A percentile compares a stretch with the other conserved stretches of the same genome.
Conservation (phyloP, 2,113 vertebrate species). For the Bufo gargarizans region DNA sequence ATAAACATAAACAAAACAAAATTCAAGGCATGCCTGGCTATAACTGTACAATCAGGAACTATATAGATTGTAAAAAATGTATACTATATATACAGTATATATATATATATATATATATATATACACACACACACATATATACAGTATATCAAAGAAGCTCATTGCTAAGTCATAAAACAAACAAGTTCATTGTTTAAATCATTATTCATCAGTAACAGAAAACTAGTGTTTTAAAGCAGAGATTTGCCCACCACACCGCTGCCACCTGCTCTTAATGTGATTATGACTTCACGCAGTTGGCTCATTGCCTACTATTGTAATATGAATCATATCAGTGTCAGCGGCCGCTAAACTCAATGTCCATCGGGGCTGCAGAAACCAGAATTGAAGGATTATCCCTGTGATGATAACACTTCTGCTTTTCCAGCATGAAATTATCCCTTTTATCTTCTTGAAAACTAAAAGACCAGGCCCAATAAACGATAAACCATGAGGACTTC, state of each 20-base stretch:
- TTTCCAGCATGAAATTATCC: conserved; percentile 16
- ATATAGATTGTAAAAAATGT: too few species aligned
- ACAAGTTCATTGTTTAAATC: not conserved
- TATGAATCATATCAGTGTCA: not conserved
- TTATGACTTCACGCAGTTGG: not conserved
- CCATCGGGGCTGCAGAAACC: conserved; percentile 7
- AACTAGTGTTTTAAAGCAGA: not conserved
- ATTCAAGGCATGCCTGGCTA: too few species aligned
- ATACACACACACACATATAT: too few species aligned
- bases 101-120: too few species aligned
- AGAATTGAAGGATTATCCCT: not conserved
- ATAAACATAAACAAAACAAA: too few species aligned
- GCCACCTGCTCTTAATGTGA: conserved; percentile 28
- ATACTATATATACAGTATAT: too few species aligned
- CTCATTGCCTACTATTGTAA: not conserved
- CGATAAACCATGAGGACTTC: not conserved
- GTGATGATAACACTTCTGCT: conserved; percentile 4
- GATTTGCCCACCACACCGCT: not conserved
- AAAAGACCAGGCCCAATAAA: not conserved
- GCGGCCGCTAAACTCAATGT: conserved; percentile 7
- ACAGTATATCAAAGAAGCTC: too few species aligned
- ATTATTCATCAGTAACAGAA: not conserved
- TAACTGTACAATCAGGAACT: too few species aligned
- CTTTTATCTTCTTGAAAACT: conserved; percentile 14
- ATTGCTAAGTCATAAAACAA: too few species aligned